A percentile compares a stretch with the other conserved stretches of the same genome.
Evolutionary conservation across 1,140 invertebrate species (phyloP).

Genomic region (Drosophila orena): DNA sequence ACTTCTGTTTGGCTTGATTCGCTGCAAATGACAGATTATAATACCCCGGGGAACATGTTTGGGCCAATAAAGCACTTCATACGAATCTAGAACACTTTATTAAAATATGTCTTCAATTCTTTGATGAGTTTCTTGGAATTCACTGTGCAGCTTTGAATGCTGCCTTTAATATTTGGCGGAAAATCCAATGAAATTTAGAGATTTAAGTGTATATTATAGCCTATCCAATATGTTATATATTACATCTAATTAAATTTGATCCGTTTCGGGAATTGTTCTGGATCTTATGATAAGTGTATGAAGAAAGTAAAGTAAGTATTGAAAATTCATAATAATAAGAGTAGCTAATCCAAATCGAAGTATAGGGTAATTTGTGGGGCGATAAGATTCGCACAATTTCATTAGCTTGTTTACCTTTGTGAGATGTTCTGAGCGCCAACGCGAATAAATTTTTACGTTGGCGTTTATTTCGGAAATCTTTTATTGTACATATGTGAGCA

Average conservation of each 20-base stretch:
- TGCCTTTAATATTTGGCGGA: not conserved
- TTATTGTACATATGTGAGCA: slow-evolving; percentile 9
- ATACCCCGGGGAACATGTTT: not conserved
- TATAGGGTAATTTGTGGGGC: not conserved
- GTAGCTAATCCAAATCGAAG: too few species aligned
- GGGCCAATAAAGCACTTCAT: not conserved
- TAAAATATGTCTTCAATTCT: not conserved
- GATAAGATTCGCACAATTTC: not conserved
- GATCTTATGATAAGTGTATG: too few species aligned
- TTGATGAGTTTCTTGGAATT: not conserved
- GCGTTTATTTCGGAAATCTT: slow-evolving; percentile 32
- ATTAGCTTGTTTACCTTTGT: slow-evolving; percentile 12
- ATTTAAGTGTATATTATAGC: too few species aligned
- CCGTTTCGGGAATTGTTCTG: too few species aligned
- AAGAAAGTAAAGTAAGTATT: too few species aligned
- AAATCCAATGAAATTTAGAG: too few species aligned
- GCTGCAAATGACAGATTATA: slow-evolving; percentile 32
- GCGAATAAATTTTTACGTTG: slow-evolving; percentile 2
- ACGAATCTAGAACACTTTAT: not conserved
- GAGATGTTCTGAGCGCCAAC: slow-evolving; percentile 13
- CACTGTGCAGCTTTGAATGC: too few species aligned
- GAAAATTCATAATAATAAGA: too few species aligned
- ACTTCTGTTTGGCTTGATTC: slow-evolving; percentile 6
- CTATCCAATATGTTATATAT: too few species aligned
- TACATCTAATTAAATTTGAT: too few species aligned